These are phyloP conservation scores for Peromyscus leucopus DNA, from an alignment of 2,113 vertebrate genomes.

Conservation along the genomic window DNA sequence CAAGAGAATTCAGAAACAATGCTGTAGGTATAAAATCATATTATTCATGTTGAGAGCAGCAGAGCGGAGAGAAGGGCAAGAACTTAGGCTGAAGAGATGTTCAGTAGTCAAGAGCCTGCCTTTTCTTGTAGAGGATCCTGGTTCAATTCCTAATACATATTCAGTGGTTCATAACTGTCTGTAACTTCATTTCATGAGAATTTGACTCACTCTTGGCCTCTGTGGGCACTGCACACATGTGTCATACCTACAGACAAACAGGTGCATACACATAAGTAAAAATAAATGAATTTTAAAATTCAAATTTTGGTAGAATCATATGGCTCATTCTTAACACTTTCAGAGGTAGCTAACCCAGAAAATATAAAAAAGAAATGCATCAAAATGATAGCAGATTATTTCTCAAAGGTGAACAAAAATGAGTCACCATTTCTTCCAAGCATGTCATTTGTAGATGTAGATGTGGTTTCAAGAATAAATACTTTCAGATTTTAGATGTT, in stretches of 20 bases:
- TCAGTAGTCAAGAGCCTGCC: background rate
- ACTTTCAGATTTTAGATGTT: background rate
- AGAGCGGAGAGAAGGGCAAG: background rate
- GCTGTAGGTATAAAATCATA: background rate
- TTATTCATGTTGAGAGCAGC: background rate
- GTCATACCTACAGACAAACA: background rate
- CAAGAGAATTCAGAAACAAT: background rate
- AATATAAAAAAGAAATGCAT: background rate
- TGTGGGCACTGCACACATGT: background rate
- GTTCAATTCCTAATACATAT: background rate
- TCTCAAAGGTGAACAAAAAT: background rate
- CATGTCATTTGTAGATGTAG: background rate
- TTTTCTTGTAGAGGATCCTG: background rate
- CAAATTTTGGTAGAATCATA: background rate
- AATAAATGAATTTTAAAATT: background rate
- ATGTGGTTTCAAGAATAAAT: background rate
- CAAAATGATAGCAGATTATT: background rate
- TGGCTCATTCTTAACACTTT: background rate
- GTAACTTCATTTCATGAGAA: background rate
- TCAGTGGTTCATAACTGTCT: background rate
- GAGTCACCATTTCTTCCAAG: background rate
- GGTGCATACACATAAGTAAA: background rate
- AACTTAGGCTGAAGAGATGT: background rate
- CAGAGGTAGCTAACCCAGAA: background rate
- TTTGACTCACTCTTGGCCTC: background rate